phyloP scores from a whole-genome alignment of 1,140 invertebrate species.

The Cepaea nemoralis region DNA sequence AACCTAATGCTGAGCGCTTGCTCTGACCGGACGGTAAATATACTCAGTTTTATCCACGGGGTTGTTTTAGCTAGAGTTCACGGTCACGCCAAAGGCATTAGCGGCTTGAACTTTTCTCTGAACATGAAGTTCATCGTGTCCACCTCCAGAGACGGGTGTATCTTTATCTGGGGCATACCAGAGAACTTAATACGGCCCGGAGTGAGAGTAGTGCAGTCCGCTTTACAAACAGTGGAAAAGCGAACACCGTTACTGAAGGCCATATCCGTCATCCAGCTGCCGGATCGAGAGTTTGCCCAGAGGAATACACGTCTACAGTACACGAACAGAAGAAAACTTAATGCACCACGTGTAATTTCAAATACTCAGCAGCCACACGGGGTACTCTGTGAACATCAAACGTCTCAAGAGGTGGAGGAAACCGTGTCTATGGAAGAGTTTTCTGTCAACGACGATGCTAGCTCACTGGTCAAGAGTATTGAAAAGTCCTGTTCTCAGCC shows the following conservation, averaged over 20 bases:
- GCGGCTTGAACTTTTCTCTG: constrained; percentile 18
- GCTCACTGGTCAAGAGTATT: neutral
- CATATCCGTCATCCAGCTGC: neutral
- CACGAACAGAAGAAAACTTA: neutral
- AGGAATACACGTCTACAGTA: neutral
- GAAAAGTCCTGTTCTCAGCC: neutral
- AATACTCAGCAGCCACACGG: too few species aligned
- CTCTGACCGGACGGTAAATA: constrained; percentile 2
- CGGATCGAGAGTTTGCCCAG: neutral
- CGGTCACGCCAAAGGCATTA: constrained; percentile 21
- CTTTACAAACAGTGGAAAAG: neutral
- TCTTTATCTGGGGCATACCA: constrained; percentile 29
- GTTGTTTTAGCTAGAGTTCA: neutral
- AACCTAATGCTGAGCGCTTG: constrained; percentile 24
- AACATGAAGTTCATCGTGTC: constrained; percentile 34
- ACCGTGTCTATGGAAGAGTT: constrained; percentile 8
- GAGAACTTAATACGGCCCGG: neutral
- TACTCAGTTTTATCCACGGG: constrained; percentile 1
- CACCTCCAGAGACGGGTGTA: constrained; percentile 21
- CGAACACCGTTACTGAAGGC: neutral
- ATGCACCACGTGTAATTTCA: neutral
- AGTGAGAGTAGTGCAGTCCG: neutral
- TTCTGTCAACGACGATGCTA: neutral
- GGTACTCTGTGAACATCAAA: too few species aligned
- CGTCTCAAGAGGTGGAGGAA: neutral